Evolutionary conservation across 2,113 vertebrate genomes (phyloP).

Genomic region (Nothoprocta pentlandii): DNA sequence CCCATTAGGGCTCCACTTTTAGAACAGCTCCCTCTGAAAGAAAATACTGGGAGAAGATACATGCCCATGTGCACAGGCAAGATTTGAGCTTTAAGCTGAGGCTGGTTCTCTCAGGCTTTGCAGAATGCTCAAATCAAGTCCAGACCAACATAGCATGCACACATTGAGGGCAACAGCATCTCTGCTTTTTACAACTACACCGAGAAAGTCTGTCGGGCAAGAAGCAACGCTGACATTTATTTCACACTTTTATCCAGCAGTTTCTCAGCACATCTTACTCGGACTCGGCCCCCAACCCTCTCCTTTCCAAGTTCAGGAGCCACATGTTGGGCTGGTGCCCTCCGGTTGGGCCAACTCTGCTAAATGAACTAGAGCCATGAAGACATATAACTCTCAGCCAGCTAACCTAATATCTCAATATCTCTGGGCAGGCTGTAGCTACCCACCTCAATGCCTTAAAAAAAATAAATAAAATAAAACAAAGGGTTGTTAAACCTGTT

Average conservation of each 20-base stretch:
- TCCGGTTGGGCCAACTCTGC: accelerated
- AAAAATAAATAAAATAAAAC: too few relatives aligned
- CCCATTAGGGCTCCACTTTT: not conserved
- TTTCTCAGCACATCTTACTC: not conserved
- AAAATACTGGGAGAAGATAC: not conserved
- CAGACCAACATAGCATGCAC: not conserved
- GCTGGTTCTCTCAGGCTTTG: not conserved
- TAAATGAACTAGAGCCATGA: not conserved
- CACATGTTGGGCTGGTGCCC: not conserved
- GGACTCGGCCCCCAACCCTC: not conserved
- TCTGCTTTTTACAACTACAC: not conserved
- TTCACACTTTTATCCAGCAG: not conserved
- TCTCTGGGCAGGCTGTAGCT: not conserved
- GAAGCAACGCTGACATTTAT: not conserved
- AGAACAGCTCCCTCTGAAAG: not conserved
- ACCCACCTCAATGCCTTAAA: not conserved
- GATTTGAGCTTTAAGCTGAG: not conserved
- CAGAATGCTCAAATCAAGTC: not conserved
- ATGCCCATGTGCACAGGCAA: not conserved
- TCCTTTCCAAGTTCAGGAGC: not conserved
- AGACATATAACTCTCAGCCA: not conserved
- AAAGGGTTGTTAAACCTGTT: not conserved
- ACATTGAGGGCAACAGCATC: not conserved
- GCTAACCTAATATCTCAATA: not conserved
- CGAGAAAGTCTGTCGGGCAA: not conserved